phyloP scores from a whole-genome alignment of 1,140 invertebrate genomes.

The Brachionus rotundiformis region DNA sequence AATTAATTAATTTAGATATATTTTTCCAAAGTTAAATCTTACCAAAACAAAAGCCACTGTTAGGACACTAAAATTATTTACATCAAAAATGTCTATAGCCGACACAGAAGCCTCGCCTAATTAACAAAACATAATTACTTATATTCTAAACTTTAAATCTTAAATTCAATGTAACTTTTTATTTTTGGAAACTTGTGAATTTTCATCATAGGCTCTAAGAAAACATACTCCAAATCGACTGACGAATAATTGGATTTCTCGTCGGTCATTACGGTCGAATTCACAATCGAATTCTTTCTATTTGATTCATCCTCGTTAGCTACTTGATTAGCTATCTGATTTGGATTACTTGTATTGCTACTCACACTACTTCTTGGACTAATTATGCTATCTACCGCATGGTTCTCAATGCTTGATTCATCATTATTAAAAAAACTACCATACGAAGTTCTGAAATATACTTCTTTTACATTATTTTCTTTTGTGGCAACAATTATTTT shows the following conservation, averaged over 20 bases:
- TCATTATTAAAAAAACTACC: not conserved
- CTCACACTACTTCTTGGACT: conserved; percentile 31
- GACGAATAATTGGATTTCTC: not conserved
- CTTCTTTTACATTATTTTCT: conserved; percentile 47
- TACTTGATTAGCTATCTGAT: not conserved
- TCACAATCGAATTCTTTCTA: conserved; percentile 29
- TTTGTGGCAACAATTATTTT: conserved; percentile 17
- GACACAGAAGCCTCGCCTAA: conserved; percentile 25
- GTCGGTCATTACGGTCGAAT: not conserved
- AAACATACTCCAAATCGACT: not conserved
- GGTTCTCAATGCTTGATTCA: not conserved
- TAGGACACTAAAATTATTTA: conserved; percentile 30
- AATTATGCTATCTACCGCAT: not conserved
- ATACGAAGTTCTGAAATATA: not conserved
- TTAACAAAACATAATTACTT: not conserved
- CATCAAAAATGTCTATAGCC: conserved; percentile 34
- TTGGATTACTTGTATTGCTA: not conserved
- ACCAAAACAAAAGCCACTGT: not conserved
- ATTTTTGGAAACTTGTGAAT: conserved; percentile 36
- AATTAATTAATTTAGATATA: not conserved
- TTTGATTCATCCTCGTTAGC: not conserved
- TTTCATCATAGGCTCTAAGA: conserved; percentile 15
- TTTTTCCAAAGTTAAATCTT: not conserved
- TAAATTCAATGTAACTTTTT: not conserved
- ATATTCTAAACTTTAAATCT: not conserved